phyloP scores from a whole-genome alignment of 2,888 invertebrate species.

The Balanococcus diminutus region DNA sequence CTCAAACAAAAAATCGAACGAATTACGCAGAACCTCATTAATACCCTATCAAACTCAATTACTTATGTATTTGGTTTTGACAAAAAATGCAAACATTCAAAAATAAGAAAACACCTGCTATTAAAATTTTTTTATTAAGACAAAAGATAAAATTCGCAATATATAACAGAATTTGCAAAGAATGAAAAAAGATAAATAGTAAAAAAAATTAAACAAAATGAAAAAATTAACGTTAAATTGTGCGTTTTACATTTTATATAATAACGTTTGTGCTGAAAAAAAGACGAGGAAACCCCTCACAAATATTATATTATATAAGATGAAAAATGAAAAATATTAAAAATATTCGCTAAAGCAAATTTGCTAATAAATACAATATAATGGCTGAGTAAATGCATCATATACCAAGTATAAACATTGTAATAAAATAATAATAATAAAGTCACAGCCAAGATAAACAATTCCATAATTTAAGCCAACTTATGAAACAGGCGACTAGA shows the following conservation, averaged over 20 bases:
- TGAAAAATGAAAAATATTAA: constrained; percentile 9
- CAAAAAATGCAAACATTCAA: too few relatives aligned
- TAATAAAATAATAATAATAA: constrained; percentile 34
- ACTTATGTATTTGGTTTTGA: too few relatives aligned
- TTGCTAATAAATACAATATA: constrained; percentile 1
- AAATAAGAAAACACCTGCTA: too few relatives aligned
- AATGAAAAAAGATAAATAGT: constrained; percentile 22
- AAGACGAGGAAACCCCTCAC: neutral
- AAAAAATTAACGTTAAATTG: constrained; percentile 29
- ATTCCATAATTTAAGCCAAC: constrained; percentile 20
- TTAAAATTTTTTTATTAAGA: constrained; percentile 30
- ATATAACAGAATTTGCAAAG: constrained; percentile 37
- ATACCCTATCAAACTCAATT: too few relatives aligned
- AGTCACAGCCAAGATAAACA: constrained; percentile 46
- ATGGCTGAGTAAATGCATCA: constrained; percentile 21
- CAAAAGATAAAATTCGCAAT: constrained; percentile 35
- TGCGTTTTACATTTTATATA: neutral
- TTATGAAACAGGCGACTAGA: constrained; percentile 16
- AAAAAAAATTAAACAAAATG: constrained; percentile 37
- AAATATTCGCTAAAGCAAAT: constrained; percentile 13
- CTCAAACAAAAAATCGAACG: too few relatives aligned
- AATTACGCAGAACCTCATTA: too few relatives aligned
- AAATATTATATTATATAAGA: neutral
- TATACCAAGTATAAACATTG: neutral
- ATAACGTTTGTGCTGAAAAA: constrained; percentile 8